These are phyloP conservation scores for Danio kyathit DNA, from an alignment of 2,797 vertebrate species.

Conservation along the genomic window DNA sequence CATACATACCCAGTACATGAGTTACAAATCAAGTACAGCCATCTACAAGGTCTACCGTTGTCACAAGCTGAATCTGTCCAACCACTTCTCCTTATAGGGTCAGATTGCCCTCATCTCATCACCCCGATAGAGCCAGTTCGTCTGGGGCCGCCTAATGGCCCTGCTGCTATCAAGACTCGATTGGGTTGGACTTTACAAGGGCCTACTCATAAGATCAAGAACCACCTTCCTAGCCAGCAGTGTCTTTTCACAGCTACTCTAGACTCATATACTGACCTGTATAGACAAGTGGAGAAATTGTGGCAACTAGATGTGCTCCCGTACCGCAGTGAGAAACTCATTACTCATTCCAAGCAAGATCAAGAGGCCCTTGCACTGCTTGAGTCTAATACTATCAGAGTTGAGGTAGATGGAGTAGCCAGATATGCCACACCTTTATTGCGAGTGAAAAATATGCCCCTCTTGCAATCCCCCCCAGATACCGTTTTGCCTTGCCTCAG, in stretches of 20 bases:
- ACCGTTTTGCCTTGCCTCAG: too few relatives aligned
- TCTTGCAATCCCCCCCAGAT: too few relatives aligned
- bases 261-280: background rate
- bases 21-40: background rate
- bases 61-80: background rate
- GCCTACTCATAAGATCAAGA: background rate
- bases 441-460: too few relatives aligned
- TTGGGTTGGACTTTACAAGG: too few relatives aligned
- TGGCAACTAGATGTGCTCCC: background rate
- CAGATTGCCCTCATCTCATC: background rate
- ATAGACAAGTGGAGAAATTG: background rate
- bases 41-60: background rate
- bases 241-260: background rate
- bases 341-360: background rate
- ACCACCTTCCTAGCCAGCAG: background rate
- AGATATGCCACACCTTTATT: background rate
- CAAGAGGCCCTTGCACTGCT: background rate
- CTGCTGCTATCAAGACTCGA: background rate
- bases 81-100: background rate
- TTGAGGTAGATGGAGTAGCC: background rate
- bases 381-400: background rate
- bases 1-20: background rate
- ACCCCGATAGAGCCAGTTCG: background rate
- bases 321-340: background rate
- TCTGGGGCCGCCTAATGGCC: background rate